These are phyloP conservation scores for Tetragnatha montana DNA, from an alignment of 2,888 invertebrate genomes.

Conservation along the genomic window DNA sequence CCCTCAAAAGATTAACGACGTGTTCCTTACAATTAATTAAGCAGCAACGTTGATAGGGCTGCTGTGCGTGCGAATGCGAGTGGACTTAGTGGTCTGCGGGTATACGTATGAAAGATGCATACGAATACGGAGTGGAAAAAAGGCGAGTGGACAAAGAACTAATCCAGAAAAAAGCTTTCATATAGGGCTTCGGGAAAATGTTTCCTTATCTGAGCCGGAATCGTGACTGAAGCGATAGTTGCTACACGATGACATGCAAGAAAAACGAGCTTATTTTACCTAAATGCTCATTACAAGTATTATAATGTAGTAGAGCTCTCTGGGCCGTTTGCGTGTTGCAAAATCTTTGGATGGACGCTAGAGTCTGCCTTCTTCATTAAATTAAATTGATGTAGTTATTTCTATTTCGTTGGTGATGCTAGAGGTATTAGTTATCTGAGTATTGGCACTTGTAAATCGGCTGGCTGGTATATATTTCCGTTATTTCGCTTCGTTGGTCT, in stretches of 20 bases:
- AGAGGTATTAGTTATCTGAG: too few relatives aligned
- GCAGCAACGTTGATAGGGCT: conserved; percentile 1
- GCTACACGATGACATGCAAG: conserved; percentile 43
- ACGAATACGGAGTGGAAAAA: neutral
- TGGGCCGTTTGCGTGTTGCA: neutral
- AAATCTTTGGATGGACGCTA: neutral
- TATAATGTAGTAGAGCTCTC: conserved; percentile 6
- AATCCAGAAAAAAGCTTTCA: neutral
- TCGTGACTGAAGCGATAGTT: conserved; percentile 50
- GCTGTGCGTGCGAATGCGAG: conserved; percentile 14
- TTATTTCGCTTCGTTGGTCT: too few relatives aligned
- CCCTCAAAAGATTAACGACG: neutral
- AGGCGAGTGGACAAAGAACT: neutral
- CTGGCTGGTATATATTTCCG: too few relatives aligned
- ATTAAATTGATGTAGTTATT: neutral
- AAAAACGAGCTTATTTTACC: conserved; percentile 22
- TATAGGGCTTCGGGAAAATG: conserved; percentile 32
- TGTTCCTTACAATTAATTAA: conserved; percentile 30
- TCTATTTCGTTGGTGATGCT: neutral
- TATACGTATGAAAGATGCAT: neutral
- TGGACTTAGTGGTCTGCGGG: conserved; percentile 20
- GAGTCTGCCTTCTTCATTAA: neutral
- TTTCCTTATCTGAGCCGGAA: conserved; percentile 47
- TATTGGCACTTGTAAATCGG: too few relatives aligned
- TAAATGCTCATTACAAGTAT: conserved; percentile 10